Evolutionary conservation across 64 coral and sea anemone species (phyloP).

Genomic region (Trachythela sp.): DNA sequence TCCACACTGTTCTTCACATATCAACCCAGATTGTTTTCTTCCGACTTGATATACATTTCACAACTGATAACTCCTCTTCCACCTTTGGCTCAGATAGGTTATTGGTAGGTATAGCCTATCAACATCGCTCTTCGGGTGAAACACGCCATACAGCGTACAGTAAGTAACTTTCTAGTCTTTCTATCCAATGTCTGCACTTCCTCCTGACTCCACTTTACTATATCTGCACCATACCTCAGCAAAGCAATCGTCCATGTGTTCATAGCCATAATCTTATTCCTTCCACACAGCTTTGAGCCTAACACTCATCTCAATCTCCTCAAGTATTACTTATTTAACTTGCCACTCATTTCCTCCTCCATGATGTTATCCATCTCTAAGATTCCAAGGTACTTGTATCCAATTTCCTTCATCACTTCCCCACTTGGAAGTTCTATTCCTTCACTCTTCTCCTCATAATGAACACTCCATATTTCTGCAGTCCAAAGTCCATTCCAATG

Average conservation of each 20-base stretch:
- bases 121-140: conserved; percentile 23
- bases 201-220: background rate
- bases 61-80: conserved; percentile 40
- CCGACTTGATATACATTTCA: conserved; percentile 24
- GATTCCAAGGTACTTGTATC: conserved; percentile 4
- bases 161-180: conserved; percentile 20
- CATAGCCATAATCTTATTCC: background rate
- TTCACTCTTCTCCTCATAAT: background rate
- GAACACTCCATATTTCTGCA: background rate
- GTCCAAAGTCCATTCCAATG: background rate
- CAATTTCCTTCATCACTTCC: conserved; percentile 1
- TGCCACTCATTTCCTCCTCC: conserved; percentile 10
- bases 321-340: background rate
- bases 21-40: conserved; percentile 48
- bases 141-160: background rate
- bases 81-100: background rate
- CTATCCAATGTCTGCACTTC: conserved; percentile 16
- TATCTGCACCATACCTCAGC: background rate
- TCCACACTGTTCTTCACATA: conserved; percentile 52
- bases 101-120: conserved; percentile 10
- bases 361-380: background rate
- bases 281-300: background rate
- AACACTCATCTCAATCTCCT: background rate
- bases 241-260: background rate
- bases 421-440: conserved; percentile 8